A percentile compares a stretch with the other conserved stretches of the same genome.
These are phyloP conservation scores for Lacerta viridis DNA, from an alignment of 2,797 vertebrate genomes.

Conservation along the genomic window DNA sequence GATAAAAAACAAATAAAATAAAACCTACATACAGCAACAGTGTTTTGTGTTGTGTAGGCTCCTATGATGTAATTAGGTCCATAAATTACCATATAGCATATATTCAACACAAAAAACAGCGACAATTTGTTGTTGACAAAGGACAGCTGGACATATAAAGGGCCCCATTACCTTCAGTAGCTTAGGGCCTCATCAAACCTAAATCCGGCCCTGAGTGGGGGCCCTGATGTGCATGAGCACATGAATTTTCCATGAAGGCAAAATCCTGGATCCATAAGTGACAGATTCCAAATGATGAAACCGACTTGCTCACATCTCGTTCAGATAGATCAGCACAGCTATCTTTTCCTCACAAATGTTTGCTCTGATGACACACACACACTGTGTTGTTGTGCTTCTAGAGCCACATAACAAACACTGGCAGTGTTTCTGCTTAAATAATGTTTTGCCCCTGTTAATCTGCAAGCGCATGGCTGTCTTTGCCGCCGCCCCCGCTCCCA, in stretches of 20 bases:
- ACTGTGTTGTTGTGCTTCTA: slow-evolving; percentile 58
- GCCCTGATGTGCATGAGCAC: neutral
- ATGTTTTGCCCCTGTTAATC: slow-evolving; percentile 50
- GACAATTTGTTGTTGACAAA: too few species aligned
- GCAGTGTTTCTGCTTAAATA: slow-evolving; percentile 64
- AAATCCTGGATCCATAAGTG: slow-evolving; percentile 22
- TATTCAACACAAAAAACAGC: too few species aligned
- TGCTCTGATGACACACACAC: slow-evolving; percentile 57
- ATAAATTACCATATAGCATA: too few species aligned
- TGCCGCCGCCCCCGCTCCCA: slow-evolving; percentile 9
- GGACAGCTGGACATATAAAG: too few species aligned
- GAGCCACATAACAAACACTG: slow-evolving; percentile 65
- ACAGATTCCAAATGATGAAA: slow-evolving; percentile 68
- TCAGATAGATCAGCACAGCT: slow-evolving; percentile 66
- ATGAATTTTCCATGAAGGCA: neutral
- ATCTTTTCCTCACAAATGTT: slow-evolving; percentile 64
- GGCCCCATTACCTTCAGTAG: too few species aligned
- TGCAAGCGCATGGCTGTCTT: slow-evolving; percentile 54
- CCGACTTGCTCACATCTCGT: slow-evolving; percentile 66
- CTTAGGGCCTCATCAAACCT: too few species aligned
- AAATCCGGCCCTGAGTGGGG: neutral
- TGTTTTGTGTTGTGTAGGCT: too few species aligned
- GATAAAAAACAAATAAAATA: too few species aligned
- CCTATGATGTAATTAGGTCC: too few species aligned
- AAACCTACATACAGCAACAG: too few species aligned